A percentile compares a stretch with the other conserved stretches of the same genome.
Evolutionary conservation across 2,797 vertebrate species (phyloP).

Genomic region (Microcaecilia unicolor): DNA sequence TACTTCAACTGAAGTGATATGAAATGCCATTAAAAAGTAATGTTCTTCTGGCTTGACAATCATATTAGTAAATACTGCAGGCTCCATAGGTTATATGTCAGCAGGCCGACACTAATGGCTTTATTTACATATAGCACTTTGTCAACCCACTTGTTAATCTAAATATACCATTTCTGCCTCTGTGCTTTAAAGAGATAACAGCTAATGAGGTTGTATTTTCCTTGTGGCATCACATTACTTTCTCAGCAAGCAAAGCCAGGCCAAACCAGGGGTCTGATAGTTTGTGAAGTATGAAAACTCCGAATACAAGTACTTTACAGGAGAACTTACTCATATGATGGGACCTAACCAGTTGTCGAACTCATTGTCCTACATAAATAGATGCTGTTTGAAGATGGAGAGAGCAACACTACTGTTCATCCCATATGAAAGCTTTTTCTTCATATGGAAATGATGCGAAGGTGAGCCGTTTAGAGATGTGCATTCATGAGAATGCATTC

Average conservation of each 20-base stretch:
- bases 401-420: not conserved
- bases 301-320: constrained; percentile 13
- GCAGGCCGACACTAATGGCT: constrained; percentile 29
- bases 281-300: constrained; percentile 19
- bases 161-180: not conserved
- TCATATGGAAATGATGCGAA: not conserved
- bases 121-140: constrained; percentile 38
- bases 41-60: constrained; percentile 39
- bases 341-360: constrained; percentile 1
- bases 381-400: constrained; percentile 22
- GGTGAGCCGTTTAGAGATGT: constrained; percentile 5
- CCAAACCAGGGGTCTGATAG: not conserved
- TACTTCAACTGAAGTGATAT: constrained; percentile 41
- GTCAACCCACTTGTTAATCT: constrained; percentile 35
- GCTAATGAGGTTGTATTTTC: not conserved
- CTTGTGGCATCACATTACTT: not conserved
- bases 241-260: not conserved
- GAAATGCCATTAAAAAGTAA: constrained; percentile 55
- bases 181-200: not conserved
- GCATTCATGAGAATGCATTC: no score
- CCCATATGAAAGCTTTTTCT: constrained; percentile 12
- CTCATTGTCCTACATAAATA: constrained; percentile 21
- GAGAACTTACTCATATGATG: not conserved
- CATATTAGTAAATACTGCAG: constrained; percentile 45
- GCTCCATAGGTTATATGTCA: constrained; percentile 22